Percentiles rank a stretch among this genome's conserved stretches.
These are phyloP conservation scores for Heteromurus nitidus DNA, from an alignment of 2,888 invertebrate genomes.

Conservation along the genomic window DNA sequence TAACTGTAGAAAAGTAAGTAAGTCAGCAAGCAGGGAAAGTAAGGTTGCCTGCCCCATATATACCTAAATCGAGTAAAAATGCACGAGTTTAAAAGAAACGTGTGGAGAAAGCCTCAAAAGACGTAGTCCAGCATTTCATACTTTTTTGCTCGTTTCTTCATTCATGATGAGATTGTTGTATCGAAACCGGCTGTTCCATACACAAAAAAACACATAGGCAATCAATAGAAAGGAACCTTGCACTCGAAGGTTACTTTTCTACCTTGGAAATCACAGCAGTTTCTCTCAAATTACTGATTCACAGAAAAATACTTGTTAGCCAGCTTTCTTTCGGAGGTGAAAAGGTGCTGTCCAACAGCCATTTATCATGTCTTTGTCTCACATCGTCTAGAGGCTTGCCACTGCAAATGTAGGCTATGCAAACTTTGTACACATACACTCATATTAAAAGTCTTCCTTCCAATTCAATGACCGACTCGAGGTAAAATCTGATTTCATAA, in stretches of 20 bases:
- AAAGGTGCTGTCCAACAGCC: slow-evolving; percentile 58
- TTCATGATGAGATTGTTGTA: slow-evolving; percentile 27
- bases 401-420: background rate
- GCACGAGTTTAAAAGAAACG: too few species aligned
- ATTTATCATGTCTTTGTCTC: slow-evolving; percentile 48
- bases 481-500: background rate
- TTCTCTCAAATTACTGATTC: slow-evolving; percentile 33
- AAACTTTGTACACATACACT: background rate
- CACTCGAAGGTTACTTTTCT: slow-evolving; percentile 64
- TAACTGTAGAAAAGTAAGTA: too few species aligned
- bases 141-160: too few species aligned
- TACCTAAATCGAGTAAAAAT: too few species aligned
- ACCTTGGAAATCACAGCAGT: slow-evolving; percentile 67
- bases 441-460: slow-evolving; percentile 11
- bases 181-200: slow-evolving; percentile 26
- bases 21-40: too few species aligned
- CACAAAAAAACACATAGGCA: slow-evolving; percentile 24
- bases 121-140: too few species aligned
- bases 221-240: slow-evolving; percentile 69
- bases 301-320: slow-evolving; percentile 55
- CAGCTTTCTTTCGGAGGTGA: slow-evolving; percentile 36
- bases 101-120: too few species aligned
- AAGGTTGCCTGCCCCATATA: too few species aligned
- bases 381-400: too few species aligned
- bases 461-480: slow-evolving; percentile 49